Evolutionary conservation across 2,888 invertebrate species (phyloP), one percentile per base, ranked within the genome.

Genomic region (Cynaeus angustus): DNA sequence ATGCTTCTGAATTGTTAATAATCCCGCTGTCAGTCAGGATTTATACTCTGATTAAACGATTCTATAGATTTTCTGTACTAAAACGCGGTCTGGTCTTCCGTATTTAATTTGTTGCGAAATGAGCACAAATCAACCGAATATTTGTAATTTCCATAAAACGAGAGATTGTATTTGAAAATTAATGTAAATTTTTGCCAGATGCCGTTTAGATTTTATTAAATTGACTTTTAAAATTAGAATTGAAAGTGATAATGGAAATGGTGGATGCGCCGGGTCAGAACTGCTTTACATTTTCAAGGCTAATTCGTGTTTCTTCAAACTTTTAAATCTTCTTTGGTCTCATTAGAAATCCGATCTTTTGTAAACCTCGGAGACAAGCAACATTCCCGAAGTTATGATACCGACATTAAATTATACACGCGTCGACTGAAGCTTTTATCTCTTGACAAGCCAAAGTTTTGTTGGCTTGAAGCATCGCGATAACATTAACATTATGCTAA

Each of bases 401-500:
- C 56, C 43, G 58, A 58, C 58, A 58, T 58, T 45, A 58, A 58
- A 58, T 58, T 58, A 58, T 45, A 58, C 58, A 43, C 43, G 58
- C 58, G 43, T 45, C 58, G 45, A 45, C 30, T 45, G 43, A 16
- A 43, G 58, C 45, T 30, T 58, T 58, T 58, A 58, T 58, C 58
- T 58, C 41, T 45, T 28, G 45, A 58, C 58, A 58, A 58, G 10
- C 43, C 43, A 58, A 58, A 58, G 58, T 58, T 58, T 58, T 58
- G 58, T 58, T 41, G 55, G 41, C 58, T 58, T 28, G 58, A 58
- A 58, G 28, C 43, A 41, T 43, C 43, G 43, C 58, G 58, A 58
- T 58, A 58, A 58, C 45, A 58, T 58, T 58, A 58, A 58, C 58
- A 28, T 58, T 58, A 58, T 58, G 58, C 58, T 58, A 58, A 58